Evolutionary conservation across 2,888 invertebrate species (phyloP), one percentile per base, ranked within the genome.

Genomic region (Drosophila suboccidentalis): DNA sequence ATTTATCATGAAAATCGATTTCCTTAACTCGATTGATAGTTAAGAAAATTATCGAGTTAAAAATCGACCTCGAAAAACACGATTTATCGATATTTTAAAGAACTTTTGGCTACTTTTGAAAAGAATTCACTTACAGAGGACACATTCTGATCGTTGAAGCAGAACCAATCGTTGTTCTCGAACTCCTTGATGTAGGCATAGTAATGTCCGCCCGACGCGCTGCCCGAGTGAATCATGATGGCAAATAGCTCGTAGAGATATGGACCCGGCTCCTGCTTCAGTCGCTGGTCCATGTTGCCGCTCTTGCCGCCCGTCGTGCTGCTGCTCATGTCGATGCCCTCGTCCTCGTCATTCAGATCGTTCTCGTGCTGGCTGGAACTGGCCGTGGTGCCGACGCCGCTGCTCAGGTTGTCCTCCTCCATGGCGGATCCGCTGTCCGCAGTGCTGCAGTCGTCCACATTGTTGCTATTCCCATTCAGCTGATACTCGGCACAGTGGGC

Each of bases 171-270:
- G 68, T 95, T 94, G 59, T 94, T 95, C 69, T 94, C 94, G 78
- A 96, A 95, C 88, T 96, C 97, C 94, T 97, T 97, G 69, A 98
- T 97, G 89, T 97, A 97, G 1, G 97, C 97, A 92, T 97, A 98
- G 92, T 98, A 98, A 93, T 98, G 98, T 1, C 98, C 98, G 26
- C 97, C 97, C 17, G 96, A 96, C 0, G 97, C 97, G 92, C 96
- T 97, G 11, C 98, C 98, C 26, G 97, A 96, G 93, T 98, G 98
- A 64, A 98, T 96, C 97, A 98, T 97, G 76, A 98, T 97, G 17
- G 97, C 97, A 92, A 97, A 98, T 38, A 98, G 93, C 92, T 98
- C 97, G 91, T 98, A 98, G 49, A 95, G 93, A 92, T 95, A 96
- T 0, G 96, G 96, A 2, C 96, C 96, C 60, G 93, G 39, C 9